Percentiles rank a stretch among this genome's conserved stretches.
Evolutionary conservation across 2,113 vertebrate species (phyloP).

Genomic region (Eretmochelys imbricata): DNA sequence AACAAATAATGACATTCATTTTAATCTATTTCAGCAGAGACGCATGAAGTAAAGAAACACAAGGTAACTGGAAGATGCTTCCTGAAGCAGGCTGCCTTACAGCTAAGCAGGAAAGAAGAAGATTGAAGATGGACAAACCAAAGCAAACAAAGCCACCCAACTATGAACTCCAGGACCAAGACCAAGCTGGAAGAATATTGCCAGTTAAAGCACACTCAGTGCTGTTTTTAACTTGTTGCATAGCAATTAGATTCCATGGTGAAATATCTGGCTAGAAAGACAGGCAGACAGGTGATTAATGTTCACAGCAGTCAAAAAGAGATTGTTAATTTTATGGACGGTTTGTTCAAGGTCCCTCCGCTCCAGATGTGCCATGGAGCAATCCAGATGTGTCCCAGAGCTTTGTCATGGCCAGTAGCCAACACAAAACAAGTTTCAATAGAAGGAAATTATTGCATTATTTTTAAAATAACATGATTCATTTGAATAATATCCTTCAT

Average conservation of each 20-base stretch:
- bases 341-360: not conserved
- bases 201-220: not conserved
- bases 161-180: not conserved
- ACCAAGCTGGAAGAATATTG: not conserved
- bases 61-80: not conserved
- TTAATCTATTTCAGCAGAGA: not conserved
- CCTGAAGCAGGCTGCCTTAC: not conserved
- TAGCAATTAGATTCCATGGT: not conserved
- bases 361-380: not conserved
- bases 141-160: not conserved
- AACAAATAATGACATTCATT: not conserved
- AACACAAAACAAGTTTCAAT: not conserved
- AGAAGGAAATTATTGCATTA: not conserved
- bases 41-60: not conserved
- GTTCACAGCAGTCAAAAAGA: not conserved
- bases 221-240: not conserved
- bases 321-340: not conserved
- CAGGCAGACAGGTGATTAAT: not conserved
- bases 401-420: not conserved
- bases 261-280: not conserved
- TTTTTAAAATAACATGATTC: not conserved
- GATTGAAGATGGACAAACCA: not conserved
- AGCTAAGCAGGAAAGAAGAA: not conserved
- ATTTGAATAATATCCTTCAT: not conserved
- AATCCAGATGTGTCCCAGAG: rapidly evolving